These are phyloP conservation scores for Athene cunicularia DNA, from an alignment of 2,113 vertebrate genomes.

Conservation along the genomic window DNA sequence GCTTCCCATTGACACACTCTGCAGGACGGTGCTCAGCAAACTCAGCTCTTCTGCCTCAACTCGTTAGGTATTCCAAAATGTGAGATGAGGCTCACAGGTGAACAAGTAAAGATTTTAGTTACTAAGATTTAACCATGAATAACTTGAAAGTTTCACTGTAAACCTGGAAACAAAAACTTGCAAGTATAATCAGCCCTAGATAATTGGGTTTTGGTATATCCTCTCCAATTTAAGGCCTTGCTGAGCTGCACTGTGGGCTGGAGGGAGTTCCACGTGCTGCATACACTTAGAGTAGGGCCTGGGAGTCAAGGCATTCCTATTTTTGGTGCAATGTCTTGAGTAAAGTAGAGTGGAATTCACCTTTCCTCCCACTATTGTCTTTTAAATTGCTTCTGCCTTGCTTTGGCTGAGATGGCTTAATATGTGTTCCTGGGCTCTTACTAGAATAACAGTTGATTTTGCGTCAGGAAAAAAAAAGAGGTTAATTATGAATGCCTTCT, in stretches of 20 bases:
- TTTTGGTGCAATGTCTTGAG: neutral
- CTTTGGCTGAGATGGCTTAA: neutral
- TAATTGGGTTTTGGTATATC: neutral
- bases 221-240: neutral
- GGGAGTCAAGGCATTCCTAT: neutral
- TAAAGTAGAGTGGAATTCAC: neutral
- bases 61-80: neutral
- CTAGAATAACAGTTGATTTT: neutral
- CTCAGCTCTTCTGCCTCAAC: neutral
- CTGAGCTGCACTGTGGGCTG: neutral
- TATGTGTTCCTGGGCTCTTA: neutral
- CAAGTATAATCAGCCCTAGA: neutral
- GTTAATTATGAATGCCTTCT: slow-evolving; percentile 3
- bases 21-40: neutral
- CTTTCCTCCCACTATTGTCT: neutral
- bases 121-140: neutral
- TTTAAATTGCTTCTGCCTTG: neutral
- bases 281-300: neutral
- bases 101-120: neutral
- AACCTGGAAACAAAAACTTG: neutral
- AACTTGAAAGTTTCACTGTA: neutral
- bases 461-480: neutral
- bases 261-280: neutral
- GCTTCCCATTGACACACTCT: neutral
- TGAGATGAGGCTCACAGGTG: neutral